These are phyloP conservation scores for Mythimna loreyi DNA, from an alignment of 2,888 invertebrate genomes.

Conservation along the genomic window DNA sequence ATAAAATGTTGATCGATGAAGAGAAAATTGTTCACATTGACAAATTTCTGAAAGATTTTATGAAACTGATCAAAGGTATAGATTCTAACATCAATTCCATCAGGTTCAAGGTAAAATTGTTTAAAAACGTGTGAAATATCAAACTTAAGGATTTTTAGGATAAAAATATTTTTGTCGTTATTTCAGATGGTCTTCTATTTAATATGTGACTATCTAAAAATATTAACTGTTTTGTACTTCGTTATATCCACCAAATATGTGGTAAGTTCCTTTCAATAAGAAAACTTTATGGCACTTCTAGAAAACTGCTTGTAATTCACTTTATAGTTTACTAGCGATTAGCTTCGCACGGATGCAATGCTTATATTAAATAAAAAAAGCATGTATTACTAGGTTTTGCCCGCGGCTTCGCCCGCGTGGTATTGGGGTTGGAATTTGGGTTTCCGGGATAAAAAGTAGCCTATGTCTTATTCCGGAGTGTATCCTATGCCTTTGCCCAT, in stretches of 20 bases:
- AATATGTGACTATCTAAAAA: slow-evolving; percentile 3
- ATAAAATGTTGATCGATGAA: background rate
- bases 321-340: too few relatives aligned
- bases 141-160: background rate
- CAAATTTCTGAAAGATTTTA: background rate
- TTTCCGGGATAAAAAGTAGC: too few relatives aligned
- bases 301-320: too few relatives aligned
- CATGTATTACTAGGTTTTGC: too few relatives aligned
- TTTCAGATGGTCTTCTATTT: slow-evolving; percentile 10
- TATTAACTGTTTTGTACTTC: background rate
- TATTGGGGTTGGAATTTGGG: too few relatives aligned
- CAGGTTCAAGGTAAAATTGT: background rate
- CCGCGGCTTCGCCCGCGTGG: too few relatives aligned
- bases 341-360: too few relatives aligned
- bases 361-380: too few relatives aligned
- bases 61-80: background rate
- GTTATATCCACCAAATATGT: background rate
- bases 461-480: too few relatives aligned
- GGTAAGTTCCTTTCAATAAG: background rate
- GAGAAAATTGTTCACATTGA: slow-evolving; percentile 8
- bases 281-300: background rate
- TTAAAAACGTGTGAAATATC: too few relatives aligned
- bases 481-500: too few relatives aligned
- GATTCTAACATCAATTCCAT: background rate
- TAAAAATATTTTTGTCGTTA: background rate